Conservation (phyloP, 2,888 invertebrate species). For the Baronia brevicornis region DNA sequence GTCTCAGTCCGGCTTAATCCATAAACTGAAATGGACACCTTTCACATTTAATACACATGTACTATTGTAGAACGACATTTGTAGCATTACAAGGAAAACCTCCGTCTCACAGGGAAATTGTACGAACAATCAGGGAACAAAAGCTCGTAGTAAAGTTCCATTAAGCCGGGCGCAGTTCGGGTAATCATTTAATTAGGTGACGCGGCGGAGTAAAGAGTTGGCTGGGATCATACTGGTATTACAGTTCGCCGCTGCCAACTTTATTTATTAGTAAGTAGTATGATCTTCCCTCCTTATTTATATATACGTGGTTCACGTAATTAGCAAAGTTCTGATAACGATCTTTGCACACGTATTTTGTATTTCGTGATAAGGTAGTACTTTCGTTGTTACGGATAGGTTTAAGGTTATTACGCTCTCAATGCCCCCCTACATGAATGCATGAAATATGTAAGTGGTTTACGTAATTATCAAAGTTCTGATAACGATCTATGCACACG, state of each 20-base stretch:
- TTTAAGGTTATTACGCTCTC: too few species aligned
- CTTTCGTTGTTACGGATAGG: too few species aligned
- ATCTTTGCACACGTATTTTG: too few species aligned
- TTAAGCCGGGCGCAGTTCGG: constrained; percentile 33
- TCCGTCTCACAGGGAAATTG: too few species aligned
- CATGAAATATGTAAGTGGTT: neutral
- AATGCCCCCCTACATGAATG: too few species aligned
- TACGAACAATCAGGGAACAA: constrained; percentile 15
- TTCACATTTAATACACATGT: constrained; percentile 2
- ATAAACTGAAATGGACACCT: too few species aligned
- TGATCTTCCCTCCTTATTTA: constrained; percentile 6
- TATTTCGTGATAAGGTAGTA: too few species aligned
- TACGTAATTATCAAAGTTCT: constrained; percentile 6
- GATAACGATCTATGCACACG: neutral
- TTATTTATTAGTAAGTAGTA: constrained; percentile 27
- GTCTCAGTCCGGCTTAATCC: too few species aligned
- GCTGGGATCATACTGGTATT: constrained; percentile 35
- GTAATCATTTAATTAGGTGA: constrained; percentile 56
- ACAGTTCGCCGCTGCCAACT: constrained; percentile 28
- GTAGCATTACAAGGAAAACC: constrained; percentile 8
- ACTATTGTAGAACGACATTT: constrained; percentile 1
- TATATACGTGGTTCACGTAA: neutral
- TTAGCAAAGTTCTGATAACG: constrained; percentile 5
- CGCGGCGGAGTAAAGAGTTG: constrained; percentile 40
- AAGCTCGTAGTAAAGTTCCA: constrained; percentile 17